Conservation (phyloP, 35 echinoderm and acorn worm genomes). For the Lytechinus pictus region DNA sequence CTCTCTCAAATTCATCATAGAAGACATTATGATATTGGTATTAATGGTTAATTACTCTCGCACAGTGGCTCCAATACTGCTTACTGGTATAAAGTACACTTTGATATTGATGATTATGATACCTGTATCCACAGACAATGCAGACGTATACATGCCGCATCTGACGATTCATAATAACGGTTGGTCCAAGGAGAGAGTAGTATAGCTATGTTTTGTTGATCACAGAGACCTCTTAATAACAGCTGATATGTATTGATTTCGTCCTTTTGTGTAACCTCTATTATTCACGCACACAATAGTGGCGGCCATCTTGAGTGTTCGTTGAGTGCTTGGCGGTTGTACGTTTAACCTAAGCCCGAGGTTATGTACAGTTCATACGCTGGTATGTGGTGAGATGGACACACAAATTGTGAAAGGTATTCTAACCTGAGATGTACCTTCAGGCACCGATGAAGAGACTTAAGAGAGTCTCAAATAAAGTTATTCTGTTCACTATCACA, state of each 20-base stretch:
- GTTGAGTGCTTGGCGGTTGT: neutral
- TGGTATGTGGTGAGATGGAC: neutral
- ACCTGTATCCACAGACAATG: too few relatives aligned
- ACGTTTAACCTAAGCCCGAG: neutral
- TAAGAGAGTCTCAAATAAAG: too few relatives aligned
- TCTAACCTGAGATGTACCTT: neutral
- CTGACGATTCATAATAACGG: neutral
- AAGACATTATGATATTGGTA: too few relatives aligned
- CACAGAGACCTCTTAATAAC: neutral
- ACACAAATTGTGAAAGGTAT: neutral
- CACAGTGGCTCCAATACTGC: too few relatives aligned
- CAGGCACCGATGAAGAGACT: too few relatives aligned
- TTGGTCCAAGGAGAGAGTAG: neutral
- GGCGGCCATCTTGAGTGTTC: conserved; percentile 34
- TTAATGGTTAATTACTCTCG: too few relatives aligned
- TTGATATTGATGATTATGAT: too few relatives aligned
- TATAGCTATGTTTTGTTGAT: neutral
- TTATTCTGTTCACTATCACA: too few relatives aligned
- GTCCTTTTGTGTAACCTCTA: conserved; percentile 2
- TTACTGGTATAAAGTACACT: too few relatives aligned
- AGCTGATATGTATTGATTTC: conserved; percentile 31
- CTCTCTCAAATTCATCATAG: too few relatives aligned
- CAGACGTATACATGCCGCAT: neutral
- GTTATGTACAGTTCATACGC: neutral
- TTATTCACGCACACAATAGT: neutral